These are phyloP conservation scores for Acanthurus lineatus DNA, from an alignment of 2,797 vertebrate species.

Conservation along the genomic window DNA sequence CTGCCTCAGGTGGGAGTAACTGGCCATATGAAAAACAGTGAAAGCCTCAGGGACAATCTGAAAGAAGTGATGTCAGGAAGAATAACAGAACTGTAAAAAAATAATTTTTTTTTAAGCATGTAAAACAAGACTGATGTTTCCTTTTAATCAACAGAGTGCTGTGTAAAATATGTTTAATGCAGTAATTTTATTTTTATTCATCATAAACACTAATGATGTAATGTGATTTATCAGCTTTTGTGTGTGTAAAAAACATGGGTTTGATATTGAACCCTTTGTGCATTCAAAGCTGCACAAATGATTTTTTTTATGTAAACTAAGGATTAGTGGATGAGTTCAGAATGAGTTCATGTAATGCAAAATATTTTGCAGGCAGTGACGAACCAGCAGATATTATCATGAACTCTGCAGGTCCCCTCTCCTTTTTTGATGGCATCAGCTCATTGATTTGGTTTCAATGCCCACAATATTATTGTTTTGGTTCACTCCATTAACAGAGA, in stretches of 20 bases:
- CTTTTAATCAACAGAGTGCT: not conserved
- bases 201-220: not conserved
- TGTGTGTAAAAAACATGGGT: not conserved
- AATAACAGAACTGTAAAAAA: slow-evolving; percentile 23
- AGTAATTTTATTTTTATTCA: not conserved
- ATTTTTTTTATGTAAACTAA: not conserved
- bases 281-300: not conserved
- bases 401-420: not conserved
- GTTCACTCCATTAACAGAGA: not conserved
- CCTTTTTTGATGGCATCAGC: not conserved
- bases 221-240: not conserved
- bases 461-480: not conserved
- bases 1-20: slow-evolving; percentile 50
- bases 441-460: slow-evolving; percentile 1
- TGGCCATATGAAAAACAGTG: slow-evolving; percentile 20
- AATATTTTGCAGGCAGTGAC: not conserved
- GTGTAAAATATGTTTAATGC: not conserved
- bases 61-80: not conserved
- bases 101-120: not conserved
- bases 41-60: slow-evolving; percentile 37
- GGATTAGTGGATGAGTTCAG: not conserved
- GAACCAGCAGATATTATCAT: not conserved
- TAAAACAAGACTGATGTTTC: not conserved
- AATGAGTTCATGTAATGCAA: too few relatives aligned
- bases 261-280: not conserved